phyloP scores from a whole-genome alignment of 2,888 invertebrate species.

The Hypercompe scribonia region DNA sequence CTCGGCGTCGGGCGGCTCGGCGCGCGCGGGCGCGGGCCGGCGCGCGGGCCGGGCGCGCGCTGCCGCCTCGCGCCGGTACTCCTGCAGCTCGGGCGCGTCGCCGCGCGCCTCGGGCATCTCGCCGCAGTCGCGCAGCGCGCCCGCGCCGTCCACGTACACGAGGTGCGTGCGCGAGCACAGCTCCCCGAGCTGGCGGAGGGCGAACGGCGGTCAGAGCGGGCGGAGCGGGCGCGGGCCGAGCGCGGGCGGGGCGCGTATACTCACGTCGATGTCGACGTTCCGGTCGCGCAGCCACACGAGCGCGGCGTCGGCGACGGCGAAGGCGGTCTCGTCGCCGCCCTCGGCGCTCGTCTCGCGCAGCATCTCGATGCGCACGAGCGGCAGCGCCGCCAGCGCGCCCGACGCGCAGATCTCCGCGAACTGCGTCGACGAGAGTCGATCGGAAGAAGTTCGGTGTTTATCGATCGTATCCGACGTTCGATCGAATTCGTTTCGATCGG shows the following conservation, averaged over 20 bases:
- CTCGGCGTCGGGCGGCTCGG: slow-evolving; percentile 74
- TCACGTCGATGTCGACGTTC: slow-evolving; percentile 42
- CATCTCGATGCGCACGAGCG: slow-evolving; percentile 90
- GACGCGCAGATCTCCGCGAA: slow-evolving; percentile 89
- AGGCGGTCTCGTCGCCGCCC: slow-evolving; percentile 86
- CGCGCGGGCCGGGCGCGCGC: slow-evolving; percentile 47
- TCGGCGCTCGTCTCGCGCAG: slow-evolving; percentile 90
- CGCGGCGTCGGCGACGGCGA: slow-evolving; percentile 88
- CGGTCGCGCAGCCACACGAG: slow-evolving; percentile 87
- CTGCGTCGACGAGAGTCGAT: slow-evolving; percentile 66
- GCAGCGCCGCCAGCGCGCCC: slow-evolving; percentile 88
- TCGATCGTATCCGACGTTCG: no score
- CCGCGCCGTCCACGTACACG: slow-evolving; percentile 91
- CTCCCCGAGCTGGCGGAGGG: slow-evolving; percentile 59
- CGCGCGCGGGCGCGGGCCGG: slow-evolving; percentile 77
- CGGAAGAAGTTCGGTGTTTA: not conserved
- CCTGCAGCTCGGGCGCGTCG: slow-evolving; percentile 92
- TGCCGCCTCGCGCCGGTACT: slow-evolving; percentile 88
- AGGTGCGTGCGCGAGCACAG: slow-evolving; percentile 90
- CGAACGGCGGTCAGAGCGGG: not conserved
- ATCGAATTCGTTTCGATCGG: no score
- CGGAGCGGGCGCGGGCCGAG: not conserved
- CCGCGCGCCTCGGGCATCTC: slow-evolving; percentile 89
- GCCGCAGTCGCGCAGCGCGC: slow-evolving; percentile 92
- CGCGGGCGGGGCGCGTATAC: not conserved